Evolutionary conservation across 2,888 invertebrate genomes (phyloP).

Genomic region (Allophyes oxyacanthae): DNA sequence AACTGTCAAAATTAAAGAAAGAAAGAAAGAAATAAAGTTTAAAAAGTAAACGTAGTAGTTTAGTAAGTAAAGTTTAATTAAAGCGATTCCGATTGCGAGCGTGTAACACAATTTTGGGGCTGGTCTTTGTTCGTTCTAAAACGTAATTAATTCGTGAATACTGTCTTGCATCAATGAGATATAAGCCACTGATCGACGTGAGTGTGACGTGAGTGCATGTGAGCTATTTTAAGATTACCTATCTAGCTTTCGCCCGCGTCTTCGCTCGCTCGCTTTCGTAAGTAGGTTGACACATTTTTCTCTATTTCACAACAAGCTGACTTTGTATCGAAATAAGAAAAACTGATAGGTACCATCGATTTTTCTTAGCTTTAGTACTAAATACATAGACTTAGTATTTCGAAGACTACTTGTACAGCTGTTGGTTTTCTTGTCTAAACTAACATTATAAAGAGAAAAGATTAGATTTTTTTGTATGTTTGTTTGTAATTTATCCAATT

Average conservation of each 20-base stretch:
- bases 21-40: too few species aligned
- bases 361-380: too few species aligned
- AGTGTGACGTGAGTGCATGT: constrained; percentile 23
- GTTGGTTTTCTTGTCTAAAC: too few species aligned
- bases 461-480: too few species aligned
- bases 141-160: constrained; percentile 20
- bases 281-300: constrained; percentile 45
- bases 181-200: constrained; percentile 23
- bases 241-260: constrained; percentile 40
- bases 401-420: too few species aligned
- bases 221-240: constrained; percentile 45
- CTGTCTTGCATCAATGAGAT: constrained; percentile 12
- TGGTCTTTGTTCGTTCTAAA: neutral
- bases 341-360: neutral
- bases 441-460: too few species aligned
- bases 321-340: neutral
- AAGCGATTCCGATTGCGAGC: too few species aligned
- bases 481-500: too few species aligned
- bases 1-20: too few species aligned
- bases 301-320: constrained; percentile 32
- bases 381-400: too few species aligned
- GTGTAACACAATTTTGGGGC: neutral
- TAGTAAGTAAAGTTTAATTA: too few species aligned
- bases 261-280: constrained; percentile 13
- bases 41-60: too few species aligned